phyloP scores from a whole-genome alignment of 2,888 invertebrate genomes.

The Zelleria hepariella region DNA sequence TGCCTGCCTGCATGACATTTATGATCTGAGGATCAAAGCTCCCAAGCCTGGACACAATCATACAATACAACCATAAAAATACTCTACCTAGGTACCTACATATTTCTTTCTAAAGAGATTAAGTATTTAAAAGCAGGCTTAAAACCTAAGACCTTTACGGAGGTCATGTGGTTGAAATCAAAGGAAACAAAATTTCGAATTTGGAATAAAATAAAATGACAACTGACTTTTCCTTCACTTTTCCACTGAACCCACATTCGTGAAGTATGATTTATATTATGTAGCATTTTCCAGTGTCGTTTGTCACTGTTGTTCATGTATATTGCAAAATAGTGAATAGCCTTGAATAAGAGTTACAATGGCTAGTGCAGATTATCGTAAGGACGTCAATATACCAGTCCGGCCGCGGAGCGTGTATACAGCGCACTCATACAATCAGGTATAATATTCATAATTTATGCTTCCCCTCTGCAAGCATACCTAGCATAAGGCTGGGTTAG shows the following conservation, averaged over 20 bases:
- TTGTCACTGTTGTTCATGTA: constrained; percentile 54
- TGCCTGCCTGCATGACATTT: too few species aligned
- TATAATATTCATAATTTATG: constrained; percentile 15
- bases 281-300: constrained; percentile 55
- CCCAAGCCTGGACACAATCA: too few species aligned
- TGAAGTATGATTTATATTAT: constrained; percentile 55
- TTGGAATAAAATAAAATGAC: constrained; percentile 11
- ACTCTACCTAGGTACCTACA: too few species aligned
- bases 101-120: too few species aligned
- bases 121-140: too few species aligned
- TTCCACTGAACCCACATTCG: constrained; percentile 25
- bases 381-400: constrained; percentile 62
- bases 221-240: constrained; percentile 35
- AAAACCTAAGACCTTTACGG: too few species aligned
- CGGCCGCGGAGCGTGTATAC: constrained; percentile 79
- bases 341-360: constrained; percentile 56
- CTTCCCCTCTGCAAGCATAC: too few species aligned
- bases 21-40: too few species aligned
- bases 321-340: constrained; percentile 56
- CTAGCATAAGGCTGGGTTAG: too few species aligned
- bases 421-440: constrained; percentile 75
- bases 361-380: constrained; percentile 65
- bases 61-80: too few species aligned
- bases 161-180: too few species aligned
- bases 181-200: background rate